phyloP scores from a whole-genome alignment of 2,797 vertebrate species.

The Oreortyx pictus region DNA sequence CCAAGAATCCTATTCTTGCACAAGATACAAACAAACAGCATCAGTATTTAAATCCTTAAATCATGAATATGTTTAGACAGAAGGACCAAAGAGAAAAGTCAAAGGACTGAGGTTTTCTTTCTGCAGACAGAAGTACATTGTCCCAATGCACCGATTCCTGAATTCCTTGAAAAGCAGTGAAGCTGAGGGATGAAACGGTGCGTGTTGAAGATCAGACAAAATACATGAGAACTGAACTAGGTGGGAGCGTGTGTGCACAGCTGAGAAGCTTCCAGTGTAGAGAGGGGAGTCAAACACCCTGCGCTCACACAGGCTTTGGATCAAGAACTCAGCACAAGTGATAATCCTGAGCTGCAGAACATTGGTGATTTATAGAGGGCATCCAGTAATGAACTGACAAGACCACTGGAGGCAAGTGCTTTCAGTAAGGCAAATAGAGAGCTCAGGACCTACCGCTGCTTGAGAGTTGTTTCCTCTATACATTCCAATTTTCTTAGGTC shows the following conservation, averaged over 20 bases:
- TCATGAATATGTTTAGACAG: background rate
- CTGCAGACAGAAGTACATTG: background rate
- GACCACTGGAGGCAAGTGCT: background rate
- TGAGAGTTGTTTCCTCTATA: background rate
- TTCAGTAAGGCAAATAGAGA: background rate
- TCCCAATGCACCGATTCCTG: background rate
- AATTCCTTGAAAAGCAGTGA: background rate
- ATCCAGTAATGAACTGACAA: background rate
- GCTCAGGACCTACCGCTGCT: background rate
- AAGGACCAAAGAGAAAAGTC: background rate
- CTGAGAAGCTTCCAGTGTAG: background rate
- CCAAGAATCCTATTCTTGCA: background rate
- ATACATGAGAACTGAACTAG: fast-evolving
- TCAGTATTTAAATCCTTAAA: background rate
- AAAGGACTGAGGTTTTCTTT: background rate
- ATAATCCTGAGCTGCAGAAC: background rate
- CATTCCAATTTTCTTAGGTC: background rate
- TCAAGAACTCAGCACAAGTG: background rate
- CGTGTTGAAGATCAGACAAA: background rate
- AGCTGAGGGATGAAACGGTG: background rate
- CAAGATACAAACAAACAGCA: background rate
- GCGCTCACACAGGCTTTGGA: background rate
- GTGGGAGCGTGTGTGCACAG: background rate
- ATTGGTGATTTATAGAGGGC: background rate
- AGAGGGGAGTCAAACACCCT: fast-evolving